Evolutionary conservation across 2,797 vertebrate genomes (phyloP), one percentile per base, ranked within the genome.

Genomic region (Okamejei kenojei): DNA sequence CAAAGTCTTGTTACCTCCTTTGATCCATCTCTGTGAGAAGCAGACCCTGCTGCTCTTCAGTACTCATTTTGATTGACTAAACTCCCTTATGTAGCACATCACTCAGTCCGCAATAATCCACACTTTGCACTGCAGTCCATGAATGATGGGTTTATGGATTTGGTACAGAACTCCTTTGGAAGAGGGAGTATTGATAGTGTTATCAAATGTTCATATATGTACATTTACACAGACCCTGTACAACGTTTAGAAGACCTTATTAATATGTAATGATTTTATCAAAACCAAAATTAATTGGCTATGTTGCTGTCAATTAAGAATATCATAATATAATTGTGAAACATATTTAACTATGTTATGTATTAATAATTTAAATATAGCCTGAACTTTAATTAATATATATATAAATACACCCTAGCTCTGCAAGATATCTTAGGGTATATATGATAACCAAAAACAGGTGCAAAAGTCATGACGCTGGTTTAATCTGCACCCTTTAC

Each of bases 1-100:
- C 90, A 92, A n/a, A 73, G 45, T 45, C 26, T 92, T 45, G 54
- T 74, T 92, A 73, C 90, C 35, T 58, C 19, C 84, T 88, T 88
- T n/a, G 68, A 88, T 92, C 76, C 29, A 74, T 74, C 71, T 92
- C n/a, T 29, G 17, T 15, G 6, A 74, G 10, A 73, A 65, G 68
- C 71, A 54, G 71, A 2, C n/a, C 68, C 90, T 74, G 38, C 21
- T 11, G 13, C 65, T 35, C 63, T 68, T 45, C 68, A 65, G 84
- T 35, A 91, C 90, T 91, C 35, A 74, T 54, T 74, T n/a, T 17
- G 54, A 21, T 54, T 73, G 7, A 74, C 65, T 74, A 21, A 74
- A 92, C 90, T 92, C 71, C 38, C 71, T 76, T 29, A 88, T 29
- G 38, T 74, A 29, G 35, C 71, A 73, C 38, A 29, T 54, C 71